Percentiles rank a stretch among this genome's conserved stretches.
Conservation (phyloP, 2,113 vertebrate genomes). For the Mustela lutreola region DNA sequence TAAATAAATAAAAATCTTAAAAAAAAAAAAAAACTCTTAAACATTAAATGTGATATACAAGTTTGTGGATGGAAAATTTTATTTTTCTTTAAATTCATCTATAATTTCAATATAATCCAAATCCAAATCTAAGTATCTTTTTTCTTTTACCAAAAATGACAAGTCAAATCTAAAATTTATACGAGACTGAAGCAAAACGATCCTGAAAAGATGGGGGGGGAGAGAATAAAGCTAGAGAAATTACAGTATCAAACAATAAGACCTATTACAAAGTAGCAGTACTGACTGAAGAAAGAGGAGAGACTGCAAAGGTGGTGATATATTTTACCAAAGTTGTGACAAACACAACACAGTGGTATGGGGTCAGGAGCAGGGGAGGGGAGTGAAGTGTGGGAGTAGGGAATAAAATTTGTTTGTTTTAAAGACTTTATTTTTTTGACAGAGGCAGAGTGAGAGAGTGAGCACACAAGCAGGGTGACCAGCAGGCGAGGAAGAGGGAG, state of each 20-base stretch:
- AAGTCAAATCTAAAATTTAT: background rate
- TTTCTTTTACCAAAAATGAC: background rate
- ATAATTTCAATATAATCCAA: background rate
- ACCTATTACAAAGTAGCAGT: background rate
- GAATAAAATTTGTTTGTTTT: background rate
- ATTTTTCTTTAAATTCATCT: background rate
- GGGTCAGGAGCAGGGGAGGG: background rate
- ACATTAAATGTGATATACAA: background rate
- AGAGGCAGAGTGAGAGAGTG: too few species aligned
- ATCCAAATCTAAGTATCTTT: background rate
- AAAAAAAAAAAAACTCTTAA: background rate
- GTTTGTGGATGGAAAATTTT: background rate
- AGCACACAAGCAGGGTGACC: too few species aligned
- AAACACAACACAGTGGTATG: background rate
- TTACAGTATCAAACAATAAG: background rate
- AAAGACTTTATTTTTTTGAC: too few species aligned
- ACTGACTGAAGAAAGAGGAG: background rate
- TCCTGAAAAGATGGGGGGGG: background rate
- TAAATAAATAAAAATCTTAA: too few species aligned
- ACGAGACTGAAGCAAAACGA: background rate
- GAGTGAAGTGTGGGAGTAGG: background rate
- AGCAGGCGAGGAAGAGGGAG: too few species aligned
- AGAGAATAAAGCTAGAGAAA: background rate
- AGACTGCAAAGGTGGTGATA: background rate
- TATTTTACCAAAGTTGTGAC: background rate